Conservation (phyloP, 2,797 vertebrate genomes). For the Pseudomugil gertrudae region DNA sequence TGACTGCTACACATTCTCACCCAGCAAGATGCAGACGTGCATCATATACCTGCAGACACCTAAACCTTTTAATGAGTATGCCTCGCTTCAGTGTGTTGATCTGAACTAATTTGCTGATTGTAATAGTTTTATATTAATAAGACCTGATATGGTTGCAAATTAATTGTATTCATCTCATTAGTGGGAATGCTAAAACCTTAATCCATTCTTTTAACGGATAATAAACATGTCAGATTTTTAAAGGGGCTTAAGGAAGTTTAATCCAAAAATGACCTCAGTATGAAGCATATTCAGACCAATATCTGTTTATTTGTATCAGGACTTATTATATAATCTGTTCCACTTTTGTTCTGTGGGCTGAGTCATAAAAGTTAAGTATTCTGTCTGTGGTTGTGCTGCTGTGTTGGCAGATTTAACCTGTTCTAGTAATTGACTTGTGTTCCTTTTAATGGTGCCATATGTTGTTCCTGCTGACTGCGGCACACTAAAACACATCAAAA, state of each 20-base stretch:
- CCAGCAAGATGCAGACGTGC: too few relatives aligned
- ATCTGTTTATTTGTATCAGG: background rate
- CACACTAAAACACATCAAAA: slow-evolving; percentile 43
- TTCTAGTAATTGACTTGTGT: slow-evolving; percentile 71
- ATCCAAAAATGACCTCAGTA: background rate
- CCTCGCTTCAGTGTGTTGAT: too few relatives aligned
- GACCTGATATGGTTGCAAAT: too few relatives aligned
- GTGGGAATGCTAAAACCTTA: too few relatives aligned
- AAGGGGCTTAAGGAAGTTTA: background rate
- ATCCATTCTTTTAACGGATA: background rate
- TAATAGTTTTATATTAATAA: too few relatives aligned
- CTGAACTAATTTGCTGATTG: too few relatives aligned
- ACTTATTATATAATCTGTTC: slow-evolving; percentile 27
- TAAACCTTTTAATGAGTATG: too few relatives aligned
- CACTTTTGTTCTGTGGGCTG: slow-evolving; percentile 17
- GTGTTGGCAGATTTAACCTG: slow-evolving; percentile 63
- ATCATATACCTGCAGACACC: too few relatives aligned
- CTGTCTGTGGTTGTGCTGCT: slow-evolving; percentile 38
- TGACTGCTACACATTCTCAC: too few relatives aligned
- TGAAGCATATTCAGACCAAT: background rate
- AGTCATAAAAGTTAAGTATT: slow-evolving; percentile 52
- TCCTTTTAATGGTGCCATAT: slow-evolving; percentile 74
- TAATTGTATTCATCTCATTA: too few relatives aligned
- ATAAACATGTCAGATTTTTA: background rate
- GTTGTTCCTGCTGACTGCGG: slow-evolving; percentile 67